Conservation (phyloP, 1,140 invertebrate genomes). For the Euborellia annulipes region DNA sequence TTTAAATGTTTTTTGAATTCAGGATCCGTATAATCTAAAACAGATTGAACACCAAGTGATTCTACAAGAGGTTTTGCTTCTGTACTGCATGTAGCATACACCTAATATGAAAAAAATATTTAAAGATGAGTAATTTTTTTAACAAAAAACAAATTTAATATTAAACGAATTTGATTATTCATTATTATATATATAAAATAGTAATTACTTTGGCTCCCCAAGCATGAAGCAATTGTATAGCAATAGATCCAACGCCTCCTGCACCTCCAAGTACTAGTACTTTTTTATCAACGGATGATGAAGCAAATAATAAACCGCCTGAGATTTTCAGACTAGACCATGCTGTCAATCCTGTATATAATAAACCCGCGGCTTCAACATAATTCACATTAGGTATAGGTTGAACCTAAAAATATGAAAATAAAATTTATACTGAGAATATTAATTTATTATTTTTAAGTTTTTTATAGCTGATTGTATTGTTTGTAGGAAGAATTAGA, state of each 20-base stretch:
- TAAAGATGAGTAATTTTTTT: background rate
- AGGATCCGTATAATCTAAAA: constrained; percentile 62
- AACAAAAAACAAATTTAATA: background rate
- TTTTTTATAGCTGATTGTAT: no score
- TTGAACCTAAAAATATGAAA: constrained; percentile 34
- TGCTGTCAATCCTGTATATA: constrained; percentile 69
- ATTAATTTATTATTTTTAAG: background rate
- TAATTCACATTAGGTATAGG: constrained; percentile 48
- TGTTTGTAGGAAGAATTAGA: no score
- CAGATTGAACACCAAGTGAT: constrained; percentile 50
- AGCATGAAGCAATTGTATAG: constrained; percentile 65
- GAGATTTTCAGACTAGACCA: constrained; percentile 64
- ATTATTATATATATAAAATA: no score
- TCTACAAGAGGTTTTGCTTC: constrained; percentile 53
- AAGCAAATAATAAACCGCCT: constrained; percentile 36
- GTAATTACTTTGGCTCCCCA: constrained; percentile 51
- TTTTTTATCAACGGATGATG: constrained; percentile 29
- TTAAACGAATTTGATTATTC: no score
- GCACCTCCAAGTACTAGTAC: constrained; percentile 78
- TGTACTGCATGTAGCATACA: constrained; percentile 56
- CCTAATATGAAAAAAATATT: no score
- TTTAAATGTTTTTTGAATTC: constrained; percentile 41
- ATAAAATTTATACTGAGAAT: background rate
- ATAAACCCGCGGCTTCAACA: constrained; percentile 56
- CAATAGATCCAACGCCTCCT: constrained; percentile 75